phyloP scores from a whole-genome alignment of 2,888 invertebrate species.

The Chrysomela aeneicollis region DNA sequence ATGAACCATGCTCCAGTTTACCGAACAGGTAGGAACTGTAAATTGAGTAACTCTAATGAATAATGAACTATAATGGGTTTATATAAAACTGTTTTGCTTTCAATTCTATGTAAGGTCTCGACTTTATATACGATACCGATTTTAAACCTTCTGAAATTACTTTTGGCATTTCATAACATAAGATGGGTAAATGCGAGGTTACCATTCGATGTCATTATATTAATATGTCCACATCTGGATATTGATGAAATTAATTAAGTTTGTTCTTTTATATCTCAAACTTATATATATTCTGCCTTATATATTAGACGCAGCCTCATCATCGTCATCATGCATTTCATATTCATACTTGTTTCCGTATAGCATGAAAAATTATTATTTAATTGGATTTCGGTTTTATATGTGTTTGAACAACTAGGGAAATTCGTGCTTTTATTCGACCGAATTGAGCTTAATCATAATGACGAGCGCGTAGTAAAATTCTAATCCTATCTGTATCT shows the following conservation, averaged over 20 bases:
- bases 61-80: not conserved
- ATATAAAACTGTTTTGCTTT: not conserved
- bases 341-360: not conserved
- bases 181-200: too few relatives aligned
- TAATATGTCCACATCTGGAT: too few relatives aligned
- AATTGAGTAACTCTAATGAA: not conserved
- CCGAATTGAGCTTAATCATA: not conserved
- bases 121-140: too few relatives aligned
- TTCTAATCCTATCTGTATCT: not conserved
- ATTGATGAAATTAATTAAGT: too few relatives aligned
- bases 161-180: too few relatives aligned
- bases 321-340: too few relatives aligned
- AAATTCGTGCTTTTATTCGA: slow-evolving; percentile 3
- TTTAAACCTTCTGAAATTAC: too few relatives aligned
- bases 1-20: not conserved
- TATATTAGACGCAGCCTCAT: too few relatives aligned
- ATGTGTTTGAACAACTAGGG: not conserved
- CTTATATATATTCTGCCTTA: too few relatives aligned
- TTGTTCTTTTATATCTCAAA: too few relatives aligned
- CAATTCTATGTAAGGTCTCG: too few relatives aligned
- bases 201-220: too few relatives aligned
- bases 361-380: not conserved
- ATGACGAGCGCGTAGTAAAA: slow-evolving; percentile 1
- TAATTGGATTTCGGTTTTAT: slow-evolving; percentile 4
- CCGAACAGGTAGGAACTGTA: not conserved